A percentile compares a stretch with the other conserved stretches of the same genome.
These are phyloP conservation scores for Phengaris arion DNA, from an alignment of 2,888 invertebrate genomes.

Conservation along the genomic window DNA sequence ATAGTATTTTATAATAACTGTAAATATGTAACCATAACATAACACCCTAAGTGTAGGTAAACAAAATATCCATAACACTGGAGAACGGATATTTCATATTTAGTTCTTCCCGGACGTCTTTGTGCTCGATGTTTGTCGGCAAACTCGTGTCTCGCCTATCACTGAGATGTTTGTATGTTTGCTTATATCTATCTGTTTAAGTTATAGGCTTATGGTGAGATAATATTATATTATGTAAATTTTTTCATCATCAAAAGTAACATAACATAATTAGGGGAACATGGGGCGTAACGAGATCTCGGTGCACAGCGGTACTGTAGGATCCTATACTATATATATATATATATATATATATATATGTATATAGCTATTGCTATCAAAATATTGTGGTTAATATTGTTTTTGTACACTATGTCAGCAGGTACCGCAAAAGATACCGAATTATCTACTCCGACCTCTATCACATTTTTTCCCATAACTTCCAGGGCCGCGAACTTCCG, in stretches of 20 bases:
- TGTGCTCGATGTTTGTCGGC: conserved; percentile 63
- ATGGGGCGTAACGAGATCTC: too few relatives aligned
- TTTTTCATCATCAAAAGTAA: too few relatives aligned
- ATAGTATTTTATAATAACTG: too few relatives aligned
- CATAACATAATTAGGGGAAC: too few relatives aligned
- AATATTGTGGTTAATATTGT: not conserved
- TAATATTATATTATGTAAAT: too few relatives aligned
- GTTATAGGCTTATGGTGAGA: conserved; percentile 13
- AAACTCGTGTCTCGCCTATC: conserved; percentile 48
- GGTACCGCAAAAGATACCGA: conserved; percentile 26
- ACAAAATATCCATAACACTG: not conserved
- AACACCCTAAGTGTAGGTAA: not conserved
- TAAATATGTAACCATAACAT: too few relatives aligned
- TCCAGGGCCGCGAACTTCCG: conserved; percentile 11
- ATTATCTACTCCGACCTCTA: conserved; percentile 24
- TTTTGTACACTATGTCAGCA: conserved; percentile 22
- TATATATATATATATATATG: too few relatives aligned
- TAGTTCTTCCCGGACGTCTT: conserved; percentile 40
- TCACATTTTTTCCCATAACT: conserved; percentile 25
- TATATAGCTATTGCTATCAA: conserved; percentile 1
- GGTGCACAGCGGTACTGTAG: too few relatives aligned
- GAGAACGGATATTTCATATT: not conserved
- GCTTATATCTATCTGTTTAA: conserved; percentile 51
- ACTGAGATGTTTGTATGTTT: conserved; percentile 59
- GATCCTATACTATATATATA: too few relatives aligned